phyloP scores from a whole-genome alignment of 1,140 invertebrate species.

The Onthophagus taurus region DNA sequence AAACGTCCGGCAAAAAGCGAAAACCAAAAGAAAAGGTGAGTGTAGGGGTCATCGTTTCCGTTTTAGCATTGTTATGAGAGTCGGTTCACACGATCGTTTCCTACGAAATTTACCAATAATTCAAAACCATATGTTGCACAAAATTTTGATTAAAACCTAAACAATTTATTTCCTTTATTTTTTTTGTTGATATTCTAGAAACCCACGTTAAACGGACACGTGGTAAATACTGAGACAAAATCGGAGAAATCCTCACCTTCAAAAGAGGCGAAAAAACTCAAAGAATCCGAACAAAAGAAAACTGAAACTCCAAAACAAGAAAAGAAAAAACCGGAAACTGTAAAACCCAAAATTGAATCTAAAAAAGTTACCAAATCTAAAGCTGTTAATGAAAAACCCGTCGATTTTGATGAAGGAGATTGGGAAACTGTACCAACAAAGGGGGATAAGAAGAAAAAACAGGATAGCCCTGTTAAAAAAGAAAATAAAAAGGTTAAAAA shows the following conservation, averaged over 20 bases:
- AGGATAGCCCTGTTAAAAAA: conserved; percentile 45
- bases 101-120: no score
- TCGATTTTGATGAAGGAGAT: conserved; percentile 62
- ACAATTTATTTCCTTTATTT: no score
- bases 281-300: conserved; percentile 38
- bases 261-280: conserved; percentile 44
- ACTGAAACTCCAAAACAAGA: conserved; percentile 24
- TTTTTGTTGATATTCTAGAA: no score
- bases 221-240: conserved; percentile 28
- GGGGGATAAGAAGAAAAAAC: conserved; percentile 54
- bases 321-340: conserved; percentile 40
- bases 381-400: conserved; percentile 51
- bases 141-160: no score
- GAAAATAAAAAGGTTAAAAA: conserved; percentile 41
- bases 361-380: conserved; percentile 48
- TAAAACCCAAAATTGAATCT: conserved; percentile 40
- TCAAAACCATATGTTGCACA: no score
- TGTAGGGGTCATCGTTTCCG: no score
- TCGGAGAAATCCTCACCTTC: conserved; percentile 39
- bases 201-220: conserved; percentile 39
- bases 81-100: no score
- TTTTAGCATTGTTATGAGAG: no score
- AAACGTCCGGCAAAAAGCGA: conserved; percentile 53
- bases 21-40: conserved; percentile 64
- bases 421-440: conserved; percentile 63